Conservation (phyloP, 2,888 invertebrate species). For the Cryptocephalus primarius region DNA sequence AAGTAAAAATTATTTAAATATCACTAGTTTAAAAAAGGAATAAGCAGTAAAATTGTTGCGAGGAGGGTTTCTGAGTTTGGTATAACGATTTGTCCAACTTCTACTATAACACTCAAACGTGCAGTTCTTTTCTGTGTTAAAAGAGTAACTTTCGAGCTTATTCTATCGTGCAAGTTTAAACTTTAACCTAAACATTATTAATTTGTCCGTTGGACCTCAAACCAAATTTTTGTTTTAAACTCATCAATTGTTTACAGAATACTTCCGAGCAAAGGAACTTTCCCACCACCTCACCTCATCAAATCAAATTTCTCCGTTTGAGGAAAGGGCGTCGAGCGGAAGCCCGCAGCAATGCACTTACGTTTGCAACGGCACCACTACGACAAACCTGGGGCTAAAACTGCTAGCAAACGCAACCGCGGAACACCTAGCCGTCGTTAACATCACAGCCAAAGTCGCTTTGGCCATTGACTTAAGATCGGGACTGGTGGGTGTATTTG, state of each 20-base stretch:
- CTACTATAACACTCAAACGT: too few relatives aligned
- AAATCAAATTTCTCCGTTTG: constrained; percentile 5
- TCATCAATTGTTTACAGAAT: not conserved
- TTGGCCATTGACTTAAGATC: constrained; percentile 11
- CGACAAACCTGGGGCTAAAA: not conserved
- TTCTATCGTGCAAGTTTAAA: too few relatives aligned
- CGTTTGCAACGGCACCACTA: not conserved
- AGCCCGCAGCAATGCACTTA: constrained; percentile 2
- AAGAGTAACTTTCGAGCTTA: too few relatives aligned
- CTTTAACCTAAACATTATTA: too few relatives aligned
- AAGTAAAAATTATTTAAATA: constrained; percentile 4
- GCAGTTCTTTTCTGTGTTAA: too few relatives aligned
- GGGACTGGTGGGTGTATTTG: constrained; percentile 9
- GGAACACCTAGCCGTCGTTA: constrained; percentile 10
- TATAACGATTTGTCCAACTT: too few relatives aligned
- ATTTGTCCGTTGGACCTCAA: too few relatives aligned
- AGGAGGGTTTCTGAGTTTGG: too few relatives aligned
- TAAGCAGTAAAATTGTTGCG: too few relatives aligned
- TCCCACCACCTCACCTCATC: constrained; percentile 1
- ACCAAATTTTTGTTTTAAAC: too few relatives aligned
- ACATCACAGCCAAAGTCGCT: constrained; percentile 11
- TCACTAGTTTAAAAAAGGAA: too few relatives aligned
- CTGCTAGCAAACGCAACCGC: not conserved
- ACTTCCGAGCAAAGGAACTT: not conserved
- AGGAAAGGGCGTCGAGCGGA: constrained; percentile 2